Conservation (phyloP, 2,113 vertebrate genomes). For the Ifrita kowaldi region DNA sequence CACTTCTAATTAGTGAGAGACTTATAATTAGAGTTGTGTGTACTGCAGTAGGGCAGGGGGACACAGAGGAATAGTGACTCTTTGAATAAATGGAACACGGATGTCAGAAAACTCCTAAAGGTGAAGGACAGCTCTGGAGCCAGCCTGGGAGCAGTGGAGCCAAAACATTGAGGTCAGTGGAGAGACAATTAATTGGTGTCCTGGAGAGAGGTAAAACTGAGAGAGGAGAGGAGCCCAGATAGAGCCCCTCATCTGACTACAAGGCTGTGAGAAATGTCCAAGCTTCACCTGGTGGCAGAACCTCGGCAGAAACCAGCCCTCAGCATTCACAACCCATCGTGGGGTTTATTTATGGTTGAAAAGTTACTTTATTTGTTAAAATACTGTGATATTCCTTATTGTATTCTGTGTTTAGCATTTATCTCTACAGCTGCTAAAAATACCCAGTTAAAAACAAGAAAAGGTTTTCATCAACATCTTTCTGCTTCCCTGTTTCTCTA, state of each 20-base stretch:
- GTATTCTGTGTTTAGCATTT: background rate
- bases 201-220: slow-evolving; percentile 36
- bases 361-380: background rate
- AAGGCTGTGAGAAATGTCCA: background rate
- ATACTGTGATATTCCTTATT: background rate
- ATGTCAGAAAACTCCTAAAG: slow-evolving; percentile 62
- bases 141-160: slow-evolving; percentile 23
- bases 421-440: background rate
- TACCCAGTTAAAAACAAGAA: background rate
- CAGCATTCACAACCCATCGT: rapidly evolving
- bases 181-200: slow-evolving; percentile 51
- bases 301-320: background rate
- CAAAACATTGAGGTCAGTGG: slow-evolving; percentile 53
- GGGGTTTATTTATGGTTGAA: background rate
- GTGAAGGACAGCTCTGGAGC: slow-evolving; percentile 42
- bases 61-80: slow-evolving; percentile 36
- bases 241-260: background rate
- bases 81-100: slow-evolving; percentile 57
- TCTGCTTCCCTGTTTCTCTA: background rate
- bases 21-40: background rate
- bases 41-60: slow-evolving; percentile 5
- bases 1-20: slow-evolving; percentile 3
- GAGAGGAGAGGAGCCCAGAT: background rate
- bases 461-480: background rate
- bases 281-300: background rate